phyloP scores from a whole-genome alignment of 1,140 invertebrate genomes.

The Macrotrachela quadricornifera region DNA sequence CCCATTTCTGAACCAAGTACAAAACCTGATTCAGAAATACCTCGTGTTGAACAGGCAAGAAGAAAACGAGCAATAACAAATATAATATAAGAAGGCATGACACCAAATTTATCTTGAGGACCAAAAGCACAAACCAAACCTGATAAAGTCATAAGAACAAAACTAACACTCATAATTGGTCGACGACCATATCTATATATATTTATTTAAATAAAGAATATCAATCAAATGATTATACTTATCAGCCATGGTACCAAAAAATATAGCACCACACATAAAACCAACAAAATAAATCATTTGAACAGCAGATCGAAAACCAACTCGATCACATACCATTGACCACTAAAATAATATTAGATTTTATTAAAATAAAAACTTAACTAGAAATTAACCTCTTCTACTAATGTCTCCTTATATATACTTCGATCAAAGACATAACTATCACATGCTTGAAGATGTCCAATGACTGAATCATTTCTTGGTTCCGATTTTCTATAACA shows the following conservation, averaged over 20 bases:
- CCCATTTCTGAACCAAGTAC: conserved; percentile 1
- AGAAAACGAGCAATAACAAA: conserved; percentile 2
- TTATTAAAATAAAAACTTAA: too few relatives aligned
- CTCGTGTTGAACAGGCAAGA: conserved; percentile 1
- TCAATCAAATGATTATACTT: not conserved
- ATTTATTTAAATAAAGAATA: not conserved
- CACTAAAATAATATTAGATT: not conserved
- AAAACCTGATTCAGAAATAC: conserved; percentile 5
- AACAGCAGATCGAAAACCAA: not conserved
- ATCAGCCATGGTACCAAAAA: conserved; percentile 7
- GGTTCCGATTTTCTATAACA: too few relatives aligned
- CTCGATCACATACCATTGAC: conserved; percentile 1
- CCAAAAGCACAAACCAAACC: conserved; percentile 1
- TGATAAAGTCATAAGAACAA: not conserved
- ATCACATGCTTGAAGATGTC: not conserved
- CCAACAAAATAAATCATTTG: conserved; percentile 8
- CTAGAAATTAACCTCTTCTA: not conserved
- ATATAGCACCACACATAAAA: conserved; percentile 1
- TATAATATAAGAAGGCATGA: not conserved
- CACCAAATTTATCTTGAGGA: conserved; percentile 1
- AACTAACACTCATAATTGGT: conserved; percentile 5
- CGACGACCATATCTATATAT: conserved; percentile 2
- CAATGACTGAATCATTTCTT: too few relatives aligned
- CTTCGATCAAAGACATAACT: conserved; percentile 2
- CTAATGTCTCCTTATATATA: not conserved